Base-by-base conservation (phyloP, 2,113 vertebrate species). In the Todiramphus saurophagus region DNA sequence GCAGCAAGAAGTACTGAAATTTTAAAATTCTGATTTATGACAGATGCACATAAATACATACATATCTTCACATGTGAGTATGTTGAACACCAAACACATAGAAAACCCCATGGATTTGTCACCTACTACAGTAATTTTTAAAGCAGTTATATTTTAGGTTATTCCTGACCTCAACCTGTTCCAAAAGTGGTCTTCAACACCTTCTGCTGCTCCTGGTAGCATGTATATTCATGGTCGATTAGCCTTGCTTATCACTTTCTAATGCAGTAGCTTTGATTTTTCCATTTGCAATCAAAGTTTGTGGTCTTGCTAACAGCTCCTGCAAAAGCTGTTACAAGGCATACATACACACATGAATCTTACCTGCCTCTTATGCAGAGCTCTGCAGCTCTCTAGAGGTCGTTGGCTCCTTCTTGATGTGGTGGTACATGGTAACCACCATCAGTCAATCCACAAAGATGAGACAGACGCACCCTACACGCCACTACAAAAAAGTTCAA, bases 151-250 rank as follows among this genome's bases (percentile, higher is more conserved):
- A 55, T 69, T 94, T 84, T 41, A 70, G 23, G 48, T 63, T 13
- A 83, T 77, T 94, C 55, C 64, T 70, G 21, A 89, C 13, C 16
- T 76, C 30, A 5, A 58, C 3, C 41, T n/a, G 53, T 83, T 53
- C 16, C 41, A 70, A 44, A 77, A 74, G 44, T 2, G 2, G 39
- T 9, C 50, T 83, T 30, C 37, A 48, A 51, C 64, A 91, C 7
- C 10, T 43, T 44, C 35, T 76, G 0, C 7, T 59, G 30, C 8
- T 77, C 68, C 68, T 66, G 10, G 20, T 4, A 73, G 16, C 33
- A 62, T 0, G 0, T 1, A 70, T 6, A 11, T 33, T 64, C 50
- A 39, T 3, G 12, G 13, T 37, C 18, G 28, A 60, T 78, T 44
- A 88, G 35, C 16, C 28, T 81, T 13, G 25, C n/a, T 64, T 72